Base-by-base conservation (phyloP, 2,888 invertebrate species). In the Mimas tiliae region DNA sequence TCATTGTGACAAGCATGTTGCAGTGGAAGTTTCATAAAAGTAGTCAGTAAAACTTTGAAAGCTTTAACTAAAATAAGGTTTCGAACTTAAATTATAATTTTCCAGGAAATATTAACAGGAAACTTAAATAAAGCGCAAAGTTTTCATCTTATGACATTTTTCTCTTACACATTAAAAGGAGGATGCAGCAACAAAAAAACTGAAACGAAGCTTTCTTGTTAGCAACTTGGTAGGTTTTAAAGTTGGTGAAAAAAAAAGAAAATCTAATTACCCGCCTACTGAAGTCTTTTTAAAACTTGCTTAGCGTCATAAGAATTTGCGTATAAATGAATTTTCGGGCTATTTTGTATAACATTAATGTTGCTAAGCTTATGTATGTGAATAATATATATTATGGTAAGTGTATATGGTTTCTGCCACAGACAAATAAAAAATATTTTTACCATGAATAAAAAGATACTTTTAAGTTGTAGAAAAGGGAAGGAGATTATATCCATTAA, bases 401-500 rank as follows among this genome's bases (percentile, higher is more conserved):
- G 4, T 27, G 27, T 27, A 27, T 27, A 4, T 27, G 27, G 27
- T 27, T 27, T 27, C 27, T 27, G 1, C 27, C 27, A 4, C 27
- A 27, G 27, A 27, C 27, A 27, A 27, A 4, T 4, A 27, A 27
- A 27, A 27, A 27, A 27, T 27, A 27, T 27, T 27, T 27, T 27
- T 27, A 27, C 27, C 4, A 1, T 3, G 27, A 27, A 27, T 27
- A 27, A 27, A 27, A 38, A 38, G 6, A 45, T 45, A 16, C 19
- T 48, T 47, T 11, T 69, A 66, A 74, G 74, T 72, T 71, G 70
- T 72, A 69, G 72, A 72, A 68, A 62, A 70, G 47, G 33, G 6
- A 64, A 33, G 19, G 53, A 6, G n/a, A 55, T 55, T 16, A 48
- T 58, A 76, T 81, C 84, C 84, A 84, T 86, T 85, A 86, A 4